Evolutionary conservation across 2,888 invertebrate genomes (phyloP), one percentile per base, ranked within the genome.

Genomic region (Venustoraphidia nigricollis): DNA sequence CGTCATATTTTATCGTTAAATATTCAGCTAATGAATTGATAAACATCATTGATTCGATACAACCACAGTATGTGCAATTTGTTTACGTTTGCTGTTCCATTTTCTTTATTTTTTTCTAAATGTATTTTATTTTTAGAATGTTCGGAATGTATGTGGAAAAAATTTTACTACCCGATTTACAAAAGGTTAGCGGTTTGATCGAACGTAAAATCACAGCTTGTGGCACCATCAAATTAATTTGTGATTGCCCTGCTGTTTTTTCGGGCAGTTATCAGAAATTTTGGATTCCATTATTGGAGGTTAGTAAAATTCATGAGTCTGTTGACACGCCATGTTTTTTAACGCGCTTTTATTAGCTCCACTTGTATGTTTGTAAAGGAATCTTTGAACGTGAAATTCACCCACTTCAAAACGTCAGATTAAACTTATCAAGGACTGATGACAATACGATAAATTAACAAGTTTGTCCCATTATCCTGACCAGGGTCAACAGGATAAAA

Each of bases 141-240:
- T 97, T 96, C 72, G 82, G 83, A 34, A 96, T 96, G 95, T 88
- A 98, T 46, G 64, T 93, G 54, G 93, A 96, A 60, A 85, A 92
- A 50, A 76, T 98, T 9, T 75, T 93, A 49, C 71, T 95, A 14
- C 70, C 83, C 1, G 95, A 96, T 60, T 70, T 93, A 58, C 88
- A 88, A 66, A 92, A 91, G 62, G 83, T 96, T 10, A 76, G 79
- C 10, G 91, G 90, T 2, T 71, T 73, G 44, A 69, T 83, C 35
- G 95, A 97, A 61, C 79, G 88, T 50, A 93, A 93, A 71, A 84
- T 94, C 54, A 87, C 92, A 47, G 89, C 91, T 1, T 85, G 93
- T 37, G 97, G 96, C 47, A 76, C 94, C 56, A 83, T 84, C 2
- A 86, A 84, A 62, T 66, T 97, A 53, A 70, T 97, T 1, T 83